Evolutionary conservation across 2,888 invertebrate genomes (phyloP).

Genomic region (Selenia dentaria): DNA sequence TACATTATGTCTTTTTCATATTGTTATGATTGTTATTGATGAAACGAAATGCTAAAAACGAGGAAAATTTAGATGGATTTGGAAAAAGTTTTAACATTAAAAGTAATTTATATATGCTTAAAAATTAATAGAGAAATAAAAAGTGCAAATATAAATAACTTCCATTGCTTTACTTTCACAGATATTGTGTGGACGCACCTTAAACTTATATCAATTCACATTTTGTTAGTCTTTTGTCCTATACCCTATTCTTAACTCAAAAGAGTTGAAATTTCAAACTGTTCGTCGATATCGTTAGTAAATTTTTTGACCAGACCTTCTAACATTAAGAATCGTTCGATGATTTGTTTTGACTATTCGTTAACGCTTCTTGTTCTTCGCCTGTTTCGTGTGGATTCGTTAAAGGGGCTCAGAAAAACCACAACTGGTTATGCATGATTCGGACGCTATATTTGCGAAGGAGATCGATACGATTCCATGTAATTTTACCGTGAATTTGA

Average conservation of each 20-base stretch:
- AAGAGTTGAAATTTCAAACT: background rate
- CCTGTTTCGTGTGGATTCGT: background rate
- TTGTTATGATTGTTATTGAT: no score
- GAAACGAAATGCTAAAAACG: no score
- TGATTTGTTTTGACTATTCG: conserved; percentile 54
- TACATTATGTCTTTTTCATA: no score
- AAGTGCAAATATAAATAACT: no score
- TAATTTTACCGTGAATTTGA: background rate
- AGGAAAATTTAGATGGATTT: no score
- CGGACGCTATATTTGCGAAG: background rate
- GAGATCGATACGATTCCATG: background rate
- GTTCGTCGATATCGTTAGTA: background rate
- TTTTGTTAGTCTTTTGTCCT: background rate
- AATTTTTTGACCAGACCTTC: background rate
- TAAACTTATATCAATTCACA: background rate
- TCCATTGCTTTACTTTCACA: no score
- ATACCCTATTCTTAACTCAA: background rate
- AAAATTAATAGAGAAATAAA: no score
- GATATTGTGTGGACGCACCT: background rate
- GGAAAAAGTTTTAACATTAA: no score
- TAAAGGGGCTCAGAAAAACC: background rate
- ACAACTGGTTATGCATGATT: background rate
- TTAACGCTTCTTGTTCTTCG: conserved; percentile 42
- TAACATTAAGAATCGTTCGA: conserved; percentile 1
- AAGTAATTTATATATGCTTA: no score